Conservation (phyloP, 2,888 invertebrate genomes). For the Drepanosiphum platanoidis region DNA sequence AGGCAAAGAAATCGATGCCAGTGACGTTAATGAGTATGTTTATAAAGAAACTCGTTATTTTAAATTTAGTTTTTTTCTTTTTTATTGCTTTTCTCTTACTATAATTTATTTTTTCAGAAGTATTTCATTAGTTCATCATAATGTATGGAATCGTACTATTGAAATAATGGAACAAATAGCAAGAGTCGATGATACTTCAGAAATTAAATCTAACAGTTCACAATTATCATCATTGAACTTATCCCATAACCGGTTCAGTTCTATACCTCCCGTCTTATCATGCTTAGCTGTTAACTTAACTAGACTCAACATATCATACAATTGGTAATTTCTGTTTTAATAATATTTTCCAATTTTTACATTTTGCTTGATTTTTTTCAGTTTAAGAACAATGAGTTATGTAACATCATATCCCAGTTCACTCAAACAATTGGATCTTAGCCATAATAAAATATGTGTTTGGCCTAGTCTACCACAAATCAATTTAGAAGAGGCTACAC, state of each 20-base stretch:
- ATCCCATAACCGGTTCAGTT: slow-evolving; percentile 89
- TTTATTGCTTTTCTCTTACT: neutral
- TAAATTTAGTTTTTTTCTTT: neutral
- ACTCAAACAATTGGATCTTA: slow-evolving; percentile 90
- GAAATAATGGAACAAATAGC: slow-evolving; percentile 76
- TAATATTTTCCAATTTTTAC: slow-evolving; percentile 7
- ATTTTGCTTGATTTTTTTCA: too few species aligned
- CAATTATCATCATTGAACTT: slow-evolving; percentile 82
- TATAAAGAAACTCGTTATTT: too few species aligned
- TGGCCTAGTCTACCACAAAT: slow-evolving; percentile 89
- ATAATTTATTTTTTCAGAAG: slow-evolving; percentile 64
- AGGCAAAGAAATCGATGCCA: slow-evolving; percentile 44
- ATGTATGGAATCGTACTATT: slow-evolving; percentile 76
- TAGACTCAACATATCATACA: slow-evolving; percentile 90
- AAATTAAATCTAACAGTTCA: slow-evolving; percentile 69
- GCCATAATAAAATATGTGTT: slow-evolving; percentile 88
- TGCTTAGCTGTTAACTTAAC: slow-evolving; percentile 90
- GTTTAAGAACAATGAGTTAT: slow-evolving; percentile 75
- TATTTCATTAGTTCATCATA: slow-evolving; percentile 78
- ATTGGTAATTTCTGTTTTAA: slow-evolving; percentile 70
- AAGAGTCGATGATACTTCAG: slow-evolving; percentile 71
- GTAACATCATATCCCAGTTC: slow-evolving; percentile 90
- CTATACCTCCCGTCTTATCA: slow-evolving; percentile 87
- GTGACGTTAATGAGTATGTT: slow-evolving; percentile 53
- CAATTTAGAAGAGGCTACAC: slow-evolving; percentile 71